These are phyloP conservation scores for Xenopus borealis DNA, from an alignment of 2,113 vertebrate genomes.

Conservation along the genomic window DNA sequence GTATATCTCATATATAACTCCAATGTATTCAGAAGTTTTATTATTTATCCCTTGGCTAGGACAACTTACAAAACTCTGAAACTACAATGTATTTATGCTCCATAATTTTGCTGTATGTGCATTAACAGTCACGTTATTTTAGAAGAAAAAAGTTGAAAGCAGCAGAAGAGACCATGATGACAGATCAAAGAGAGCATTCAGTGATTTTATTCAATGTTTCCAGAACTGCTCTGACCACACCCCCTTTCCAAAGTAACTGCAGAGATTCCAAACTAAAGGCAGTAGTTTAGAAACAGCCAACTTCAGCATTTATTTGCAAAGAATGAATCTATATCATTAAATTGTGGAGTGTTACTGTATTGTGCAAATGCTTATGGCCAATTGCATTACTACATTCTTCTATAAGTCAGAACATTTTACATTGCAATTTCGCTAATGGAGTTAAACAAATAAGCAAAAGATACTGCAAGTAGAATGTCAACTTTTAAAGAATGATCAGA, in stretches of 20 bases:
- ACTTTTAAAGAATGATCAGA: no score
- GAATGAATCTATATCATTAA: not conserved
- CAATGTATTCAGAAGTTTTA: no score
- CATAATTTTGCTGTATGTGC: no score
- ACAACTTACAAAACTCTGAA: no score
- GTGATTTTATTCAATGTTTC: conserved; percentile 23
- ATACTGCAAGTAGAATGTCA: no score
- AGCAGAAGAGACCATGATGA: conserved; percentile 45
- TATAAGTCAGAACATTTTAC: not conserved
- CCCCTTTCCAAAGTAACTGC: no score
- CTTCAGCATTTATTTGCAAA: not conserved
- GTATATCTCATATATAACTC: no score
- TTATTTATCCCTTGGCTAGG: no score
- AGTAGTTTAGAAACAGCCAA: conserved; percentile 21
- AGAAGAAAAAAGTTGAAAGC: not conserved
- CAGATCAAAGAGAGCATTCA: conserved; percentile 53
- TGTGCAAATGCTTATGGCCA: not conserved
- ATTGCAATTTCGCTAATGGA: no score
- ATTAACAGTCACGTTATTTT: not conserved
- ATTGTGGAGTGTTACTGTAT: not conserved
- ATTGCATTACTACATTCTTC: not conserved
- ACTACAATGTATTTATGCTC: no score
- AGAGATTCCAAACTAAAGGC: not conserved
- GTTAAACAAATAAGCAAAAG: no score
- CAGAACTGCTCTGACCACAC: conserved; percentile 37